Evolutionary conservation across 2,113 vertebrate species (phyloP).

Genomic region (Amia ocellicauda): DNA sequence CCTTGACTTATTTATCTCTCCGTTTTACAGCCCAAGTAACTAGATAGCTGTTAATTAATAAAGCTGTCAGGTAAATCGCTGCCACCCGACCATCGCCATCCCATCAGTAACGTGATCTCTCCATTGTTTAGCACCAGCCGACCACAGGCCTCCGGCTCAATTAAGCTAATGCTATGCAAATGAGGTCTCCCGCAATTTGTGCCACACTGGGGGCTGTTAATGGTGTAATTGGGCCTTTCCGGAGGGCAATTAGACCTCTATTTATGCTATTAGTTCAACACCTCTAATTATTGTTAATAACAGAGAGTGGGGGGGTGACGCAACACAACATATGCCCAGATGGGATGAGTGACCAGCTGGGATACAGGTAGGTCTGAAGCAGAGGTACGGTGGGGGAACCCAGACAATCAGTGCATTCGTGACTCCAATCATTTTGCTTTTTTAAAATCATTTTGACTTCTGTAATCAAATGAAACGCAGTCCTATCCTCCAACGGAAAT

Average conservation of each 20-base stretch:
- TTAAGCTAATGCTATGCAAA: slow-evolving; percentile 99
- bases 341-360: not conserved
- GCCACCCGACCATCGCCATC: slow-evolving; percentile 78
- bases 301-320: slow-evolving; percentile 27
- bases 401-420: no score
- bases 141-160: slow-evolving; percentile 74
- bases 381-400: no score
- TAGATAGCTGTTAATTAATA: slow-evolving; percentile 92
- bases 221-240: slow-evolving; percentile 91
- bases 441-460: no score
- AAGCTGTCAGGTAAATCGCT: slow-evolving; percentile 85
- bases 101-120: slow-evolving; percentile 84
- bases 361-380: not conserved
- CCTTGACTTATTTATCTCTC: slow-evolving; percentile 55
- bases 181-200: slow-evolving; percentile 86
- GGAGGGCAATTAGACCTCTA: slow-evolving; percentile 86
- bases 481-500: no score
- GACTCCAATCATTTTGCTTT: no score
- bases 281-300: slow-evolving; percentile 74
- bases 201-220: slow-evolving; percentile 76
- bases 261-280: slow-evolving; percentile 79
- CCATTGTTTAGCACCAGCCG: slow-evolving; percentile 63
- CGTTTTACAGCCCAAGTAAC: slow-evolving; percentile 77
- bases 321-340: slow-evolving; percentile 39
- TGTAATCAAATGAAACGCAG: no score